Evolutionary conservation across 1,140 invertebrate genomes (phyloP).

Genomic region (Aleiodes sp.): DNA sequence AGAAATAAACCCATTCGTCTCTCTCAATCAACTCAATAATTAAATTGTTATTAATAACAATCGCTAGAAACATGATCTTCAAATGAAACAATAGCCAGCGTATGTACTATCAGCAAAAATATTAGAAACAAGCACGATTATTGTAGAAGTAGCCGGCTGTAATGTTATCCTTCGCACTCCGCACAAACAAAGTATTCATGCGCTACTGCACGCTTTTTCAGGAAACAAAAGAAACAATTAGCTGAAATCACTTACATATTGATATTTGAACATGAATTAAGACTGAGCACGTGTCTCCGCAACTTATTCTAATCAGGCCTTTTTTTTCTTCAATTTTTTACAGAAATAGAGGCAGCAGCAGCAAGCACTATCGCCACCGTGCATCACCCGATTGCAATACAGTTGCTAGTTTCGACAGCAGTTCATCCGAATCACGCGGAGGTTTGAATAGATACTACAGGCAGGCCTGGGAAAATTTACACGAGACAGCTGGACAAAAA

Average conservation of each 20-base stretch:
- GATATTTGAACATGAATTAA: background rate
- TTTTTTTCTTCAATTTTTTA: constrained; percentile 32
- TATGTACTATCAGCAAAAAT: background rate
- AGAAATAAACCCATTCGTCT: too few species aligned
- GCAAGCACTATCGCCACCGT: constrained; percentile 86
- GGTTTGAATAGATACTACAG: constrained; percentile 87
- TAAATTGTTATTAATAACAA: too few species aligned
- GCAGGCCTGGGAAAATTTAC: constrained; percentile 91
- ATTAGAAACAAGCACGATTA: background rate
- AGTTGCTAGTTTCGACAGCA: constrained; percentile 86
- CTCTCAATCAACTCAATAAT: too few species aligned
- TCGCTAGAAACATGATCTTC: too few species aligned
- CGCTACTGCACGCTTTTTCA: background rate
- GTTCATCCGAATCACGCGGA: constrained; percentile 82
- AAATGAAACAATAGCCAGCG: too few species aligned
- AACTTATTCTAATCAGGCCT: too few species aligned
- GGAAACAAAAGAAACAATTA: background rate
- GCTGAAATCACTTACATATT: background rate
- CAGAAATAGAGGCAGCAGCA: constrained; percentile 75
- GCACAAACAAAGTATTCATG: background rate
- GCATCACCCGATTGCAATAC: constrained; percentile 89
- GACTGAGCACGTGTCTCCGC: too few species aligned
- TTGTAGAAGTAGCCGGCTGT: constrained; percentile 18
- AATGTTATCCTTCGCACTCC: background rate
- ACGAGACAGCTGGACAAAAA: constrained; percentile 78